Percentiles rank a stretch among this genome's conserved stretches.
These are phyloP conservation scores for Harpalus rufipes DNA, from an alignment of 2,888 invertebrate species.

Conservation along the genomic window DNA sequence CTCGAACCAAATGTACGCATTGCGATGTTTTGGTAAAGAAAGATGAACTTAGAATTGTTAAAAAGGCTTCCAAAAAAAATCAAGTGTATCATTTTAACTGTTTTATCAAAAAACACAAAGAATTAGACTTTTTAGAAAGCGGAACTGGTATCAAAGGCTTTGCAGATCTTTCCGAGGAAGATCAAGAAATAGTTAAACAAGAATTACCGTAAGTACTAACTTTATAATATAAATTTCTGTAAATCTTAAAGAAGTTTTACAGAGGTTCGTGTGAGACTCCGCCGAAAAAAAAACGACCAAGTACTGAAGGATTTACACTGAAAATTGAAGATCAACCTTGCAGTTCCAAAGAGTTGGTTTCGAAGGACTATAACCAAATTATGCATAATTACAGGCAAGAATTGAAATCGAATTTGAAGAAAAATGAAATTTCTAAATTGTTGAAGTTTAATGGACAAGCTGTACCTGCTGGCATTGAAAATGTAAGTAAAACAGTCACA, in stretches of 20 bases:
- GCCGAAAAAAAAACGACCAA: conserved; percentile 55
- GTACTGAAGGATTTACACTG: conserved; percentile 11
- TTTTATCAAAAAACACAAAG: conserved; percentile 32
- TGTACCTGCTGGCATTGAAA: conserved; percentile 48
- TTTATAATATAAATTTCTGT: not conserved
- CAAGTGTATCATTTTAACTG: conserved; percentile 55
- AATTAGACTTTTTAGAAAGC: conserved; percentile 48
- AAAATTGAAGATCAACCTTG: not conserved
- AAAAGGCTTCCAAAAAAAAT: conserved; percentile 35
- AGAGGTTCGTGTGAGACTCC: conserved; percentile 32
- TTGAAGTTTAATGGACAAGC: conserved; percentile 53
- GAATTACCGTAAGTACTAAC: conserved; percentile 50
- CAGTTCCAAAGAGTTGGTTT: not conserved
- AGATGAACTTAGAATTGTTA: conserved; percentile 45
- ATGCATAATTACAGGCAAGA: conserved; percentile 55
- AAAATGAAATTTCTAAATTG: conserved; percentile 37
- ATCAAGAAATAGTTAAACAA: conserved; percentile 46
- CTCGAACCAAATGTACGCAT: conserved; percentile 19
- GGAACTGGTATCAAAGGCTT: conserved; percentile 31
- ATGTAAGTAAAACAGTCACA: conserved; percentile 36
- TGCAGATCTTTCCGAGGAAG: conserved; percentile 41
- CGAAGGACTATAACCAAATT: conserved; percentile 20
- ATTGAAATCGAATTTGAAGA: conserved; percentile 44
- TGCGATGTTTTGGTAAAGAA: conserved; percentile 11
- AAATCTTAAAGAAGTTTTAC: not conserved